phyloP scores from a whole-genome alignment of 2,797 vertebrate genomes.

The Chloroceryle amazona region DNA sequence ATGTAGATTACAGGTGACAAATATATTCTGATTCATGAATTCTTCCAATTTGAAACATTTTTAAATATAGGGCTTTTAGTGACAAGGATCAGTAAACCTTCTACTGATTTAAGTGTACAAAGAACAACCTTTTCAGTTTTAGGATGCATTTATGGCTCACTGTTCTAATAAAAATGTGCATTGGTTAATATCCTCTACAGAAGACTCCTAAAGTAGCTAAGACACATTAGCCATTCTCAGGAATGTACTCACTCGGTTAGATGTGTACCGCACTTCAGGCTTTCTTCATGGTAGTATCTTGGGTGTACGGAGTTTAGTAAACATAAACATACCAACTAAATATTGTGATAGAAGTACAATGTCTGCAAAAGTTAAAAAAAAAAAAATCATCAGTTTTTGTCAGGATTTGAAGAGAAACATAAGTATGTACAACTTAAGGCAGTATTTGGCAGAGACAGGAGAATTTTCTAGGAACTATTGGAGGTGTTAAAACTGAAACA shows the following conservation, averaged over 20 bases:
- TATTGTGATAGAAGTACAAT: background rate
- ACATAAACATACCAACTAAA: background rate
- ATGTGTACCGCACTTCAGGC: background rate
- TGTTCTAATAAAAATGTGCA: background rate
- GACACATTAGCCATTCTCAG: background rate
- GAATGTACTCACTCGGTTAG: too few species aligned
- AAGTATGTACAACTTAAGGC: background rate
- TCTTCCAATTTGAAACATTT: background rate
- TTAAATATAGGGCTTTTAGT: background rate
- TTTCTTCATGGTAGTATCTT: background rate
- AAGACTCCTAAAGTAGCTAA: background rate
- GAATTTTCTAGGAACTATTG: background rate
- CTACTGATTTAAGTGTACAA: background rate
- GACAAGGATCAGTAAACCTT: background rate
- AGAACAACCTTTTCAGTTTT: background rate
- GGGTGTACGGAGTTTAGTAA: background rate
- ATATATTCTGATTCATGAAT: background rate
- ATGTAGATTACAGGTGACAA: background rate
- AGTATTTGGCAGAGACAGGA: accelerated
- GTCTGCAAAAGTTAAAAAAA: background rate
- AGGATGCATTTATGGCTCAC: background rate
- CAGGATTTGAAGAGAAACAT: background rate
- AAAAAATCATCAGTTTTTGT: background rate
- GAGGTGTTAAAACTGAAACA: background rate
- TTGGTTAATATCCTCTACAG: background rate